phyloP scores from a whole-genome alignment of 2,113 vertebrate genomes.

The Callorhinus ursinus region DNA sequence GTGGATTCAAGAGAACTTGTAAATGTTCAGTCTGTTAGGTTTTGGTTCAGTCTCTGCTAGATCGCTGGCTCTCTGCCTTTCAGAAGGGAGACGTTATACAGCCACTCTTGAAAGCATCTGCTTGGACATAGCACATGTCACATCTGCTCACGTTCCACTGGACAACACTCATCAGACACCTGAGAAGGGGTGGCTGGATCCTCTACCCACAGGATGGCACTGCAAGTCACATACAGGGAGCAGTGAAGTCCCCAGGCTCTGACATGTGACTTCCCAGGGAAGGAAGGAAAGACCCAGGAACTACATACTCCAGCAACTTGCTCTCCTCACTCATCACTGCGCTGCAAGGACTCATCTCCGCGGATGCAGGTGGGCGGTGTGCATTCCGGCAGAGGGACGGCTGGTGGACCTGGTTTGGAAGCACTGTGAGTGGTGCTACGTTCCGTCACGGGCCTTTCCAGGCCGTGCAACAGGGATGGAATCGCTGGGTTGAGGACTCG shows the following conservation, averaged over 20 bases:
- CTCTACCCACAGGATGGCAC: not conserved
- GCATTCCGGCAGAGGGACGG: rapidly evolving
- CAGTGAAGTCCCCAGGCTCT: not conserved
- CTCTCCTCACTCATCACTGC: rapidly evolving
- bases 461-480: rapidly evolving
- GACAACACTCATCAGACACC: rapidly evolving
- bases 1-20: too few relatives aligned
- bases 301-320: too few relatives aligned
- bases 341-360: rapidly evolving
- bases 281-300: not conserved
- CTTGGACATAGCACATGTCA: not conserved
- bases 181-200: not conserved
- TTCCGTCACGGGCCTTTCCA: rapidly evolving
- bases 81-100: not conserved
- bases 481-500: rapidly evolving
- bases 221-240: rapidly evolving
- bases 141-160: not conserved
- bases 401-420: not conserved
- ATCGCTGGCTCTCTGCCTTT: rapidly evolving
- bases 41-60: not conserved
- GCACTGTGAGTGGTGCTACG: rapidly evolving
- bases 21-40: not conserved
- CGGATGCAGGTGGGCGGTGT: rapidly evolving
- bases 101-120: not conserved
- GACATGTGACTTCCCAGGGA: not conserved